A percentile compares a stretch with the other conserved stretches of the same genome.
Evolutionary conservation across 2,888 invertebrate genomes (phyloP).

Genomic region (Spodoptera littoralis): DNA sequence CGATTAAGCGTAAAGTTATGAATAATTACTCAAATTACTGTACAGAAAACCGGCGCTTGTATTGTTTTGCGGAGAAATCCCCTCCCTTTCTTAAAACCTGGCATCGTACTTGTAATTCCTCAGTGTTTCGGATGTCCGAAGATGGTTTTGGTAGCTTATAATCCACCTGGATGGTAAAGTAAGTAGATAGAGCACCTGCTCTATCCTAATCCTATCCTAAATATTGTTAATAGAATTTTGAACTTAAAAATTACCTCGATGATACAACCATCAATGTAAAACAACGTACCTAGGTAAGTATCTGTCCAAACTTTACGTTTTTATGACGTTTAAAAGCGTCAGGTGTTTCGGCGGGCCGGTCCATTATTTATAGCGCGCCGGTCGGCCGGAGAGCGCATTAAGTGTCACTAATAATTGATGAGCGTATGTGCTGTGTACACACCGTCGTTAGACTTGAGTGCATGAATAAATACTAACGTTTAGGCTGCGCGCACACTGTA

Average conservation of each 20-base stretch:
- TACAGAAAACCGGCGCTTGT: too few relatives aligned
- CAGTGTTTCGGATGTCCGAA: too few relatives aligned
- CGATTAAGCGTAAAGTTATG: too few relatives aligned
- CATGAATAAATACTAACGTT: slow-evolving; percentile 49
- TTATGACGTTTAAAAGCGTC: slow-evolving; percentile 60
- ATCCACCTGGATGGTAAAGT: too few relatives aligned
- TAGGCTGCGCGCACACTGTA: not conserved
- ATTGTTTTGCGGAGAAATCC: too few relatives aligned
- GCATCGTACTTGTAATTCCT: too few relatives aligned
- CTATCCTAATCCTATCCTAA: too few relatives aligned
- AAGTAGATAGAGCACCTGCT: too few relatives aligned
- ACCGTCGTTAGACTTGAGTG: slow-evolving; percentile 44
- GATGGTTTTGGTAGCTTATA: too few relatives aligned
- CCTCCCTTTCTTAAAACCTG: too few relatives aligned
- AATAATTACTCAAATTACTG: too few relatives aligned
- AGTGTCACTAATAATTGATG: slow-evolving; percentile 74
- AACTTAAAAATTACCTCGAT: too few relatives aligned
- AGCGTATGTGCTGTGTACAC: slow-evolving; percentile 53
- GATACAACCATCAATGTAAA: slow-evolving; percentile 1
- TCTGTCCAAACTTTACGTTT: slow-evolving; percentile 41
- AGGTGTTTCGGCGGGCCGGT: slow-evolving; percentile 66
- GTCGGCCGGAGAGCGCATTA: slow-evolving; percentile 68
- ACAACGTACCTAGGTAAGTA: slow-evolving; percentile 18
- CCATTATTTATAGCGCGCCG: slow-evolving; percentile 67
- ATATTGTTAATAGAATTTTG: not conserved